Evolutionary conservation across 2,888 invertebrate species (phyloP).

Genomic region (Microctonus brassicae): DNA sequence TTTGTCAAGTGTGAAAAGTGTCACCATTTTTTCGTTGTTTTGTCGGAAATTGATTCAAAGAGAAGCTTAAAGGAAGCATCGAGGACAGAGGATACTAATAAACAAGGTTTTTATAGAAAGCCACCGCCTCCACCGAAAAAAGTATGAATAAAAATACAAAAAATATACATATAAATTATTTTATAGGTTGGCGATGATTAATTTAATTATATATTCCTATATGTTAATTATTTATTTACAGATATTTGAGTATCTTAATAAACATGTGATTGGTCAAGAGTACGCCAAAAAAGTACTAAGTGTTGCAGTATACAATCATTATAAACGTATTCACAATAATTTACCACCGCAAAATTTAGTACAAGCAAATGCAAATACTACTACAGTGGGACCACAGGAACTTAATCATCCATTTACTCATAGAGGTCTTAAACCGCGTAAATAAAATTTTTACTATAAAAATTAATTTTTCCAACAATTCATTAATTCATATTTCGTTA

Average conservation of each 20-base stretch:
- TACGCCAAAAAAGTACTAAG: slow-evolving; percentile 97
- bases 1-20: slow-evolving; percentile 99
- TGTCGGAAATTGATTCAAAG: slow-evolving; percentile 93
- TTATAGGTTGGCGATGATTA: not conserved
- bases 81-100: slow-evolving; percentile 75
- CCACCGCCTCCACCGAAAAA: slow-evolving; percentile 97
- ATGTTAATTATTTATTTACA: slow-evolving; percentile 55
- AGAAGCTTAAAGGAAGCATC: slow-evolving; percentile 84
- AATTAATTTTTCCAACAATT: not conserved
- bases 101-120: slow-evolving; percentile 81
- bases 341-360: slow-evolving; percentile 72
- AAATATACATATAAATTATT: slow-evolving; percentile 6
- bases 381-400: slow-evolving; percentile 72
- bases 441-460: slow-evolving; percentile 53
- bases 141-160: slow-evolving; percentile 60
- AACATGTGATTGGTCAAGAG: slow-evolving; percentile 97
- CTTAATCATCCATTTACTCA: slow-evolving; percentile 79
- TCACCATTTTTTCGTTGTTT: slow-evolving; percentile 96
- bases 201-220: slow-evolving; percentile 9
- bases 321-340: slow-evolving; percentile 97
- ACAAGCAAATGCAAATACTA: slow-evolving; percentile 58
- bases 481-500: not conserved
- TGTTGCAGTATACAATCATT: slow-evolving; percentile 99
- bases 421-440: slow-evolving; percentile 75
- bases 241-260: slow-evolving; percentile 96